phyloP scores from a whole-genome alignment of 2,797 vertebrate genomes.

The Manis pentadactyla region DNA sequence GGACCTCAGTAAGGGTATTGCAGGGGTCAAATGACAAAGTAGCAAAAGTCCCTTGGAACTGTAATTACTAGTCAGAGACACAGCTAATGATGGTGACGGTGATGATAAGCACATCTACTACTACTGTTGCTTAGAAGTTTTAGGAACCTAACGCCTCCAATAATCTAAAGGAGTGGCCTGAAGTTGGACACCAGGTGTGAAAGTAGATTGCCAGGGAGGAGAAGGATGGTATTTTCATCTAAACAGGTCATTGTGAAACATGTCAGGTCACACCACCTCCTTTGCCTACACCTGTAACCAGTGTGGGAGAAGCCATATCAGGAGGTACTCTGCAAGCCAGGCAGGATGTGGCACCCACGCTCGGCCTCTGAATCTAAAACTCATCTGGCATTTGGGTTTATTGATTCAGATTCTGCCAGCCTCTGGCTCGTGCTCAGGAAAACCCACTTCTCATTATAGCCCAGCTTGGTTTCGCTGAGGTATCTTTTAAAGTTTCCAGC shows the following conservation, averaged over 20 bases:
- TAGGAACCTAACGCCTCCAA: not conserved
- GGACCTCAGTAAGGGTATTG: accelerated
- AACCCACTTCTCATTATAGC: not conserved
- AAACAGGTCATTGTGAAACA: not conserved
- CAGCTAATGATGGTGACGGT: not conserved
- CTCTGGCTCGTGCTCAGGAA: not conserved
- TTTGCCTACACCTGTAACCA: not conserved
- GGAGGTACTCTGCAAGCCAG: not conserved
- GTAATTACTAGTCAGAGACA: not conserved
- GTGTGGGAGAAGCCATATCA: not conserved
- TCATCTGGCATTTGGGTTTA: not conserved
- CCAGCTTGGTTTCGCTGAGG: not conserved
- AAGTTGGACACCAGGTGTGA: not conserved
- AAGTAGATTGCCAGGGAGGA: not conserved
- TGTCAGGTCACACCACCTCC: not conserved
- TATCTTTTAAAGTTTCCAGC: slow-evolving; percentile 40
- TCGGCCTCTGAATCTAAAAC: not conserved
- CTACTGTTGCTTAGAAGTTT: not conserved
- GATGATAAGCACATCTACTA: accelerated
- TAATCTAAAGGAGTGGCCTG: not conserved
- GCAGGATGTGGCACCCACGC: accelerated
- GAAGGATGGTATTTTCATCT: not conserved
- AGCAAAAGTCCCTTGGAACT: not conserved
- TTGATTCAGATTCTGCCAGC: not conserved
- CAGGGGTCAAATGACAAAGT: not conserved